A percentile compares a stretch with the other conserved stretches of the same genome.
Evolutionary conservation across 1,140 invertebrate species (phyloP).

Genomic region (Argopecten irradians): DNA sequence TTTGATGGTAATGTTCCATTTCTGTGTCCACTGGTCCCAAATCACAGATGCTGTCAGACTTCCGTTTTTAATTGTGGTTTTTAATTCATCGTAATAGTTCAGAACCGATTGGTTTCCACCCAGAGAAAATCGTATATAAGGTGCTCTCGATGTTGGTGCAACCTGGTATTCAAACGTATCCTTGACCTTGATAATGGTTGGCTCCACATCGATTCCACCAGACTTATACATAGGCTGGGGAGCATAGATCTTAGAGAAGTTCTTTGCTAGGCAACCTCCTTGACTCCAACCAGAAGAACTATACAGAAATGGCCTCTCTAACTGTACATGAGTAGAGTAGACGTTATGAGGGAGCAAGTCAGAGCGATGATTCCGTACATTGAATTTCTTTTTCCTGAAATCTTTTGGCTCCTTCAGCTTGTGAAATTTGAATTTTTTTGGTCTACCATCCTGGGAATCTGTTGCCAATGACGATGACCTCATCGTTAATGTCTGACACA

Average conservation of each 20-base stretch:
- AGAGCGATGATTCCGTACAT: constrained; percentile 35
- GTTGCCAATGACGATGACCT: constrained; percentile 62
- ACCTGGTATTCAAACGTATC: constrained; percentile 55
- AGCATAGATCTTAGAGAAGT: constrained; percentile 63
- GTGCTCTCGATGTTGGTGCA: neutral
- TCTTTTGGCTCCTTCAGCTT: constrained; percentile 55
- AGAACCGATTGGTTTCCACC: constrained; percentile 47
- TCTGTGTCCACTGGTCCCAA: constrained; percentile 37
- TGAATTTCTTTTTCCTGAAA: constrained; percentile 52
- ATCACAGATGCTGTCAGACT: constrained; percentile 32
- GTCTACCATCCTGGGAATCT: constrained; percentile 43
- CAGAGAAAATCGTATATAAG: constrained; percentile 29
- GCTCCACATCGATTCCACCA: constrained; percentile 51
- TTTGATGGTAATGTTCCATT: constrained; percentile 42
- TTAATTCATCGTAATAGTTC: constrained; percentile 37
- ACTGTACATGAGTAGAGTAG: constrained; percentile 62
- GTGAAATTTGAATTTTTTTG: constrained; percentile 55
- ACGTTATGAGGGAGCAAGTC: constrained; percentile 34
- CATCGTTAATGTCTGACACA: constrained; percentile 54
- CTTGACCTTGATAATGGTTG: constrained; percentile 44
- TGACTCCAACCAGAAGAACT: constrained; percentile 65
- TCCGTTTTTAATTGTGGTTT: neutral
- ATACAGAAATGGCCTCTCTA: constrained; percentile 68
- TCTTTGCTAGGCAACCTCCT: constrained; percentile 63
- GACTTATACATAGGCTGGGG: constrained; percentile 61